Evolutionary conservation across 2,797 vertebrate species (phyloP), one percentile per base, ranked within the genome.

Genomic region (Delichon dasypus): DNA sequence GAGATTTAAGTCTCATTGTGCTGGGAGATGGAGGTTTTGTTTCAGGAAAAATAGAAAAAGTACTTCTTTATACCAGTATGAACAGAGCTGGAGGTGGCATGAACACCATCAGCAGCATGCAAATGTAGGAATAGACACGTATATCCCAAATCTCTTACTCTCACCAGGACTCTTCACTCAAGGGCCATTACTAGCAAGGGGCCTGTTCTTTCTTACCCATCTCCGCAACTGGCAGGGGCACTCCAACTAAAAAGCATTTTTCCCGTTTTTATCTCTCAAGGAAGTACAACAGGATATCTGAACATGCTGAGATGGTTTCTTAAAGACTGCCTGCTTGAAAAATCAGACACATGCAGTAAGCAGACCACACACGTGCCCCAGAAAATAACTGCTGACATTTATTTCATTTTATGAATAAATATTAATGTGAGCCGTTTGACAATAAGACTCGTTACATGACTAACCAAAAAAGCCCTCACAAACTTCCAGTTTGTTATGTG

Each of bases 301-400:
- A 90, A 72, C 19, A 34, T 26, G 67, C 48, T 40, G 19, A 68
- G 78, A 74, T 12, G 23, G 79, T 34, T 86, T 58, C 81, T 85
- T 65, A 88, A 90, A 93, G 90, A 81, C 53, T 58, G 62, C 45
- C 29, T 68, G 50, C 95, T 90, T 75, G 17, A 70, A 90, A 71
- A 86, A 57, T 7, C 10, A 87, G 26, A 64, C 8, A 55, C 16
- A 36, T 7, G 11, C 40, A 64, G 36, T 22, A 67, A 12, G 38
- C 29, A 74, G 57, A 74, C 19, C 61, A 45, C 13, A 74, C 12
- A n/a, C 3, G 5, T 2, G 0, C 5, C 7, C 38, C 48, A 77
- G 36, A 67, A 90, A 54, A 83, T 44, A 77, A 74, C 75, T 77
- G 51, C 62, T 77, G 86, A 54, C n/a, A 42, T 45, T 62, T 44